Evolutionary conservation across 2,888 invertebrate genomes (phyloP).

Genomic region (Cryptocephalus primarius): DNA sequence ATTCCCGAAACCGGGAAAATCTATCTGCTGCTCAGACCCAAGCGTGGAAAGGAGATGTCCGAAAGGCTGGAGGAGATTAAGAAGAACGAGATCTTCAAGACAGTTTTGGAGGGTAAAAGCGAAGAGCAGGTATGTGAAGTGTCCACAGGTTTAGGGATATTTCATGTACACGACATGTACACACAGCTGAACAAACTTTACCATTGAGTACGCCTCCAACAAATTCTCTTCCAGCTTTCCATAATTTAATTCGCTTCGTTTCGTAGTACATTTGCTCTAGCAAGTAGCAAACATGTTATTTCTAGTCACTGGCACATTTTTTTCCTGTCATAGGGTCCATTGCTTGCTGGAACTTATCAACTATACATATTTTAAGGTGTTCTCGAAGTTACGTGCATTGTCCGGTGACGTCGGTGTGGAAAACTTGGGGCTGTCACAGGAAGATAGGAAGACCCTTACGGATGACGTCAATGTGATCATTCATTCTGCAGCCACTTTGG

Average conservation of each 20-base stretch:
- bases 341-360: too few relatives aligned
- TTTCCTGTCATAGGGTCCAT: too few relatives aligned
- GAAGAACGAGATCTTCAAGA: slow-evolving; percentile 58
- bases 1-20: slow-evolving; percentile 59
- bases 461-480: slow-evolving; percentile 78
- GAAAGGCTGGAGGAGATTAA: slow-evolving; percentile 70
- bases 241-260: too few relatives aligned
- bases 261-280: too few relatives aligned
- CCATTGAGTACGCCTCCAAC: too few relatives aligned
- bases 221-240: too few relatives aligned
- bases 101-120: slow-evolving; percentile 22
- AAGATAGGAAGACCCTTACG: slow-evolving; percentile 53
- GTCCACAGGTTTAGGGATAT: too few relatives aligned
- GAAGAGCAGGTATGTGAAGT: slow-evolving; percentile 28
- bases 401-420: slow-evolving; percentile 71
- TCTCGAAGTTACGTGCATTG: slow-evolving; percentile 45
- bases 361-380: slow-evolving; percentile 24
- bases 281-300: too few relatives aligned
- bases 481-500: slow-evolving; percentile 90
- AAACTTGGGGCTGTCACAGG: slow-evolving; percentile 55
- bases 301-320: too few relatives aligned
- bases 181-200: too few relatives aligned
- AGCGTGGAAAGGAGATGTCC: slow-evolving; percentile 67
- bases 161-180: too few relatives aligned
- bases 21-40: slow-evolving; percentile 76